Evolutionary conservation across 92 coral and sea anemone species (phyloP).

Genomic region (Umimayanthus kanabou): DNA sequence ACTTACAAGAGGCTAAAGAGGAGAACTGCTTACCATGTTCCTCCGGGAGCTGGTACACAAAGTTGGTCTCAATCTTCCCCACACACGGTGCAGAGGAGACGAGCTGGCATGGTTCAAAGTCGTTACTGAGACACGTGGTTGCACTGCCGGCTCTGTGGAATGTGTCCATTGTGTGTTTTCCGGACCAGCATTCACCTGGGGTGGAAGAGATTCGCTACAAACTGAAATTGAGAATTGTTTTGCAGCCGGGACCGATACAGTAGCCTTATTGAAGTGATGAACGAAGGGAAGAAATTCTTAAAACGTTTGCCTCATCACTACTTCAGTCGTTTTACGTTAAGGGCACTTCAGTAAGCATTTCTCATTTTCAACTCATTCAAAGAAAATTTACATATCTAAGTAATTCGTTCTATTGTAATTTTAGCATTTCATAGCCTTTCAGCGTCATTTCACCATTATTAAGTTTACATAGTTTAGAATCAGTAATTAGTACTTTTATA

Average conservation of each 20-base stretch:
- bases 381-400: too few species aligned
- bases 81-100: conserved; percentile 4
- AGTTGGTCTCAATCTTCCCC: conserved; percentile 23
- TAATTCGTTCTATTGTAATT: too few species aligned
- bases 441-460: too few species aligned
- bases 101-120: conserved; percentile 9
- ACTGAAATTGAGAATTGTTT: neutral
- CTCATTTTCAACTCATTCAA: too few species aligned
- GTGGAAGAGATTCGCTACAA: neutral
- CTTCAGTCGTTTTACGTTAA: too few species aligned
- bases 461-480: too few species aligned
- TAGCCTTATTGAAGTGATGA: too few species aligned
- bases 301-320: neutral
- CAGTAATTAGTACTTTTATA: too few species aligned
- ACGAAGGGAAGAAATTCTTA: neutral
- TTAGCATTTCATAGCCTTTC: too few species aligned
- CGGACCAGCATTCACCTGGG: conserved; percentile 37
- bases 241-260: too few species aligned
- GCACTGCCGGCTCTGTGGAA: conserved; percentile 28
- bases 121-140: conserved; percentile 15
- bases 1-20: too few species aligned
- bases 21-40: neutral
- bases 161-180: neutral
- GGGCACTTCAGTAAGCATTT: too few species aligned
- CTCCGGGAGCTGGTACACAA: conserved; percentile 27